phyloP scores from a whole-genome alignment of 2,797 vertebrate species.

The Triplophysa yarkandensis region DNA sequence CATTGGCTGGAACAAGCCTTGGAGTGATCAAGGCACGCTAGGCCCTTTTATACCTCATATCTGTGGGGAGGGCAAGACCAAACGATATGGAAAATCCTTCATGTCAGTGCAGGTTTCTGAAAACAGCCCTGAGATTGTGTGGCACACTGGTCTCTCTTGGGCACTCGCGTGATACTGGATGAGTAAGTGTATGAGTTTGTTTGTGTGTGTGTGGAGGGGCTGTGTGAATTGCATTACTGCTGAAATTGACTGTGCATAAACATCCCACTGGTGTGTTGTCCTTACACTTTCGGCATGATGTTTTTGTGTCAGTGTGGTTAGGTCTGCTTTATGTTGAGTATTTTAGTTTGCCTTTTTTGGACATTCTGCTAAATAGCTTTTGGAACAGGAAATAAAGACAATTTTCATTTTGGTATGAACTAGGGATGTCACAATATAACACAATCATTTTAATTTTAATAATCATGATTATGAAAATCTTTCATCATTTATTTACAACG shows the following conservation, averaged over 20 bases:
- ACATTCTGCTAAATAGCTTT: neutral
- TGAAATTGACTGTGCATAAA: constrained; percentile 27
- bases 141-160: constrained; percentile 22
- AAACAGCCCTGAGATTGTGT: constrained; percentile 51
- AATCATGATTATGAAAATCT: too few relatives aligned
- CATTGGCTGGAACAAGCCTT: constrained; percentile 64
- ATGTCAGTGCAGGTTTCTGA: constrained; percentile 61
- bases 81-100: constrained; percentile 59
- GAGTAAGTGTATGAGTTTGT: neutral
- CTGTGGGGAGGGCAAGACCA: constrained; percentile 54
- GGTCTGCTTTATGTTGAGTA: neutral
- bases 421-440: too few relatives aligned
- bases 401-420: too few relatives aligned
- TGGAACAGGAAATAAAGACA: neutral
- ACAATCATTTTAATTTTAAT: too few relatives aligned
- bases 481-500: too few relatives aligned
- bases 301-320: neutral
- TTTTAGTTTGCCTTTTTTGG: neutral
- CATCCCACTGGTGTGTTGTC: neutral
- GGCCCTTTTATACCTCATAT: constrained; percentile 56
- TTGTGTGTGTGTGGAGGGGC: neutral
- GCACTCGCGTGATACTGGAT: constrained; percentile 3
- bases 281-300: neutral
- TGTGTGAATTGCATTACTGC: neutral
- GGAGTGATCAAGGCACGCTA: constrained; percentile 66